These are phyloP conservation scores for Procavia capensis DNA, from an alignment of 2,113 vertebrate genomes.

Conservation along the genomic window DNA sequence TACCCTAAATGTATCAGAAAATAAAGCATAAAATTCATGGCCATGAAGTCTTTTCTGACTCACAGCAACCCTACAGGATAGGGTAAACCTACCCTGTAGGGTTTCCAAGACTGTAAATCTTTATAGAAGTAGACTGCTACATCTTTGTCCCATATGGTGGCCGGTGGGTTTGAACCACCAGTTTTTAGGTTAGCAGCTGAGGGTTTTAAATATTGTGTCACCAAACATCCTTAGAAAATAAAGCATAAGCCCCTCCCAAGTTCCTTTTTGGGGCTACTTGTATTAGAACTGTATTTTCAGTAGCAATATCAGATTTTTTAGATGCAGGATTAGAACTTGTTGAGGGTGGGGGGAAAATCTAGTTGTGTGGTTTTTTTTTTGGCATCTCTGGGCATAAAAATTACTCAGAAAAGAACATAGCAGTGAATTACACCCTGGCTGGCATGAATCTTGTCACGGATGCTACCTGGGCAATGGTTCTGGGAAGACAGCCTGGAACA, in stretches of 20 bases:
- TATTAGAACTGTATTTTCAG: neutral
- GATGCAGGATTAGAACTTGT: neutral
- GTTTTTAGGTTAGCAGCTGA: no score
- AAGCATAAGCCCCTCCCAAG: neutral
- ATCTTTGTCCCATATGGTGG: no score
- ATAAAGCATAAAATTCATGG: neutral
- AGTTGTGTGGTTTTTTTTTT: no score
- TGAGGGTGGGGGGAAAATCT: neutral
- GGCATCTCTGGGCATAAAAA: neutral
- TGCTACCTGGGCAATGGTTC: neutral
- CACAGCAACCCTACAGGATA: no score
- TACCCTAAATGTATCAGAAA: neutral
- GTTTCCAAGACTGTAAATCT: no score
- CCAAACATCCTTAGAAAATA: no score
- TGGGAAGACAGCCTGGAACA: neutral
- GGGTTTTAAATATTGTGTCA: no score
- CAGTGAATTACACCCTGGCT: neutral
- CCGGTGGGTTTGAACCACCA: no score
- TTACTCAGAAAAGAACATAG: neutral
- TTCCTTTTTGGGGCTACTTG: neutral
- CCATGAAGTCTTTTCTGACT: no score
- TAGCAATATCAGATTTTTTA: conserved; percentile 4
- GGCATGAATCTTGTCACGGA: neutral
- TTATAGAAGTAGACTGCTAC: no score
- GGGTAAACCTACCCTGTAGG: no score